These are phyloP conservation scores for Oreochromis tanganicae DNA, from an alignment of 2,113 vertebrate species.

Conservation along the genomic window DNA sequence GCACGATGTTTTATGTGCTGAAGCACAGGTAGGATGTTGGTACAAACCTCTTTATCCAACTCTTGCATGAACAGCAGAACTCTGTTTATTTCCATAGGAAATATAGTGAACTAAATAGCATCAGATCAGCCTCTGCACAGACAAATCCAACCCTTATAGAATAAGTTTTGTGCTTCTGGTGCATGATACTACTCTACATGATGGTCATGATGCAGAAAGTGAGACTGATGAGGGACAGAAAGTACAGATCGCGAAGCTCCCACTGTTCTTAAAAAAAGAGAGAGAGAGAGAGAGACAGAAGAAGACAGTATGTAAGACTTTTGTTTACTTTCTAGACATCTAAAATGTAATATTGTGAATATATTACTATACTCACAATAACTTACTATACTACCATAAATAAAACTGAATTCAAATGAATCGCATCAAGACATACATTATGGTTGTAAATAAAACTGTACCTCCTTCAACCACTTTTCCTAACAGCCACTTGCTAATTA, in stretches of 20 bases:
- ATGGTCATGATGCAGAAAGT: neutral
- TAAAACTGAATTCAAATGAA: neutral
- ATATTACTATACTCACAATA: neutral
- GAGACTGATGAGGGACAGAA: neutral
- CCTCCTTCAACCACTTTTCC: neutral
- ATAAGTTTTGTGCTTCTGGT: neutral
- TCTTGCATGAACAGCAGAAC: neutral
- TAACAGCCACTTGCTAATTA: neutral
- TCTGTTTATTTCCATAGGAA: slow-evolving; percentile 68
- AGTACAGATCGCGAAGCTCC: neutral
- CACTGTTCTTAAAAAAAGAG: neutral
- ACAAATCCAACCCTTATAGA: neutral
- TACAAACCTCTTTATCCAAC: neutral
- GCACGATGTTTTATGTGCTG: neutral
- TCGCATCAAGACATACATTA: neutral
- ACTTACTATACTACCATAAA: neutral
- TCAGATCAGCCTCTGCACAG: neutral
- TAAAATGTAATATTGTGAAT: neutral
- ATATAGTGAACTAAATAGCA: slow-evolving; percentile 24
- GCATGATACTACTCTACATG: neutral
- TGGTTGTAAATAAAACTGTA: neutral
- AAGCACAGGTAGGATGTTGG: neutral
- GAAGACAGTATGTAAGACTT: neutral
- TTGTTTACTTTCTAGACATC: neutral
- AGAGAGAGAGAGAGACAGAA: neutral